Base-by-base conservation (phyloP, 2,797 vertebrate genomes). In the Podarcis lilfordi region DNA sequence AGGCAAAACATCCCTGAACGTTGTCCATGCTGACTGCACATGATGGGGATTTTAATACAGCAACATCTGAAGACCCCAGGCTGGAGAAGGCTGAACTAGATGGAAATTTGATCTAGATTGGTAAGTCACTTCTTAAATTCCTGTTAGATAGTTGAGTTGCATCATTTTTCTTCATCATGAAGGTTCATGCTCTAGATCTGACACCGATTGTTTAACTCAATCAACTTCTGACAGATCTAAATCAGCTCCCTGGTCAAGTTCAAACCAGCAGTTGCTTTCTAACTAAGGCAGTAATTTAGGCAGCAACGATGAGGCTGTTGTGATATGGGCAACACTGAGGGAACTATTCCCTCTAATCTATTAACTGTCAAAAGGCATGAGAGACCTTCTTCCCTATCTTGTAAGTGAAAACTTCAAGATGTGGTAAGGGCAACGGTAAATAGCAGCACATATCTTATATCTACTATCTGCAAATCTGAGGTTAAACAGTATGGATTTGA, bases 401-500 rank as follows among this genome's bases (percentile, higher is more conserved):
- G 50, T 71, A 88, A 76, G 43, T 69, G 76, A 69, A 84, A 69
- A 91, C 23, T 82, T 90, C 78, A 80, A 86, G 68, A 21, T n/a
- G 3, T 19, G 4, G 5, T 55, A 29, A 92, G 43, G 86, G 92
- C 88, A 59, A 89, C 69, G 74, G 45, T 32, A 86, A 89, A 85
- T 23, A 71, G 55, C 43, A 80, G 55, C 40, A 76, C 10, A 1
- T n/a, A 29, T 61, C 64, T 93, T 94, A 88, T 87, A 21, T 45
- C 82, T 92, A 85, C 64, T 86, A 92, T 86, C 1, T 29, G 72
- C 59, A 89, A 89, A 89, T 8, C 80, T 43, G 82, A 68, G 27
- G 85, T 93, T 88, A 85, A 89, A 88, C 27, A 6, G 75, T 89
- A 55, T 85, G 13, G 43, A 92, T 84, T 91, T 89, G 89, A 92